Base-by-base conservation (phyloP, 2,888 invertebrate genomes). In the Aspidapion aeneum region DNA sequence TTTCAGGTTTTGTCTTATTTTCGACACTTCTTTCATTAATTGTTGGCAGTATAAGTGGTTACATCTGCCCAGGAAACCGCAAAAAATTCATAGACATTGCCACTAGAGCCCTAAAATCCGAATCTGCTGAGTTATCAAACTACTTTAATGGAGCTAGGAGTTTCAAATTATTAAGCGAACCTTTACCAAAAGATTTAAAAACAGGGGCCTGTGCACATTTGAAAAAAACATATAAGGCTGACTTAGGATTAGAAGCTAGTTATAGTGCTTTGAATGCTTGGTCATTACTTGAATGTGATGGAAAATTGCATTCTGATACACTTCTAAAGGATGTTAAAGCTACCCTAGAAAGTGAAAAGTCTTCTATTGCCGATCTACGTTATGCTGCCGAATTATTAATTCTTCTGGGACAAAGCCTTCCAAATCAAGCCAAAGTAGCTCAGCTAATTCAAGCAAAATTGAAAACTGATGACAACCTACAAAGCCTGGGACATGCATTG, bases 401-500 rank as follows among this genome's bases (percentile, higher is more conserved):
- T 69, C 84, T 87, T 22, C 76, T 94, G 0, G 90, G 89, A 1
- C 86, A 89, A 69, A 80, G 85, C 1, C 75, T 89, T 52, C 81
- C 85, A 63, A 88, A 88, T 72, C 84, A 85, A 55, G 83, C 85
- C 20, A 92, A 91, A 77, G 82, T 91, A 19, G 82, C 87, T 1
- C 90, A 90, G 77, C 86, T 87, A 68, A 80, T 96, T 48, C 87
- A 91, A 74, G 87, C 88, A 64, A 82, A 89, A 66, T 79, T 96
- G 66, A 95, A 94, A 77, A 91, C 91, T 73, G 96, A 96, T 80
- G 94, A 94, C 74, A 88, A 89, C 65, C 68, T 80, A 7, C 66
- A 68, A 21, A 95, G 92, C 74, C 85, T 96, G 66, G 96, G 92
- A 0, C 92, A 93, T 75, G 88, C 91, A 35, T 91, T 97, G 72